These are phyloP conservation scores for Julus scandinavius DNA, from an alignment of 2,888 invertebrate species.

Conservation along the genomic window DNA sequence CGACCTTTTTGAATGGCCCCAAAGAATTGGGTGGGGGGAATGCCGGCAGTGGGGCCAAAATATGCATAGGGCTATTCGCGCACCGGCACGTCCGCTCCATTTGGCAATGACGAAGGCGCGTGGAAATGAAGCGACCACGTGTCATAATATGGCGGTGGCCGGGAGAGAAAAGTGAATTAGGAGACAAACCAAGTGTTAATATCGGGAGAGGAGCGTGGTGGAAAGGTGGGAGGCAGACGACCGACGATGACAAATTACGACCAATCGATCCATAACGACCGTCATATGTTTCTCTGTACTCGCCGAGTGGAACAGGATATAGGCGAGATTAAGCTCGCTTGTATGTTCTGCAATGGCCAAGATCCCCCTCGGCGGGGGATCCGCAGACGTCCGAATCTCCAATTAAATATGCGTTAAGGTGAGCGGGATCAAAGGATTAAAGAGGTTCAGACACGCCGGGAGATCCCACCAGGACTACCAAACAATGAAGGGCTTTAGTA, in stretches of 20 bases:
- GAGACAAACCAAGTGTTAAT: slow-evolving; percentile 24
- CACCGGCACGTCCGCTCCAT: background rate
- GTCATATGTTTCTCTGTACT: background rate
- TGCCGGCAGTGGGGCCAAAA: no score
- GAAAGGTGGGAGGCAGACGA: background rate
- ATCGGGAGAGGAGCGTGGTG: background rate
- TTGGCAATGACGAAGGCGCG: background rate
- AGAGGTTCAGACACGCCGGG: background rate
- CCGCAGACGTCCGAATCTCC: background rate
- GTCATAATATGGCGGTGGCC: slow-evolving; percentile 8
- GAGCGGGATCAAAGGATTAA: background rate
- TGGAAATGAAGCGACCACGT: background rate
- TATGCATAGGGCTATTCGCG: no score
- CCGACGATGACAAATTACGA: slow-evolving; percentile 8
- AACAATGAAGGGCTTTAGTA: no score
- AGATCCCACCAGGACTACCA: no score
- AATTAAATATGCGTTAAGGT: background rate
- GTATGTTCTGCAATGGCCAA: background rate
- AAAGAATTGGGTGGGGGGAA: no score
- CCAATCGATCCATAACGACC: slow-evolving; percentile 33
- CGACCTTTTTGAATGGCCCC: no score
- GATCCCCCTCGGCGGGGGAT: background rate
- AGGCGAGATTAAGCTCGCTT: background rate
- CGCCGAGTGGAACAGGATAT: background rate
- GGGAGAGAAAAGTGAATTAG: background rate